phyloP scores from a whole-genome alignment of 1,140 invertebrate genomes.

The Teleopsis dalmanni region DNA sequence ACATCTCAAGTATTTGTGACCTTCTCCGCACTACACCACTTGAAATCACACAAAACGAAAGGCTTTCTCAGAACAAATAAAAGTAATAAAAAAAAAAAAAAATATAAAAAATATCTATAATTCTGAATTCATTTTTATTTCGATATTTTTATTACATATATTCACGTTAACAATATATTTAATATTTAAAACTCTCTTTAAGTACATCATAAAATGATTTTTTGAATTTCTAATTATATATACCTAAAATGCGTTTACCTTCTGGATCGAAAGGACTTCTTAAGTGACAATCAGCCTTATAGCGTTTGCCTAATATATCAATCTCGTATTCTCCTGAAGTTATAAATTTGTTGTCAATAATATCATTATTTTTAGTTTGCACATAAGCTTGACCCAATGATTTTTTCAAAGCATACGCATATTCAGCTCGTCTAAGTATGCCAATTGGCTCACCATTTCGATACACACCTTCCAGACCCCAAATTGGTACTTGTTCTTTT shows the following conservation, averaged over 20 bases:
- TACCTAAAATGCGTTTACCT: constrained; percentile 36
- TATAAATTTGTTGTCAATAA: constrained; percentile 59
- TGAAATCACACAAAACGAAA: no score
- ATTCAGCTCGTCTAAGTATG: constrained; percentile 72
- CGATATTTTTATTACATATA: no score
- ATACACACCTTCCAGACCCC: constrained; percentile 77
- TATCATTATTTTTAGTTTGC: constrained; percentile 34
- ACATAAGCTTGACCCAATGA: constrained; percentile 56
- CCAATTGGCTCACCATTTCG: constrained; percentile 69
- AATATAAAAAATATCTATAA: no score
- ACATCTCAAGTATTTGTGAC: no score
- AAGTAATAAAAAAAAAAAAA: no score
- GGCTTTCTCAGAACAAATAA: no score
- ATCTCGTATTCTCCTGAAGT: constrained; percentile 67
- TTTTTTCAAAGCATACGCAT: constrained; percentile 62
- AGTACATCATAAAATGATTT: no score
- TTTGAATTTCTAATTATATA: constrained; percentile 16
- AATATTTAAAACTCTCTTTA: no score
- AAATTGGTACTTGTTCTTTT: constrained; percentile 62
- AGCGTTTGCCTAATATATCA: constrained; percentile 66
- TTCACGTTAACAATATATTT: no score
- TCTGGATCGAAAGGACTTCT: constrained; percentile 74
- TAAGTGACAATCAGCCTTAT: constrained; percentile 61
- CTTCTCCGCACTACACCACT: no score
- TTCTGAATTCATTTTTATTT: no score